Conservation (phyloP, 2,113 vertebrate genomes). For the Lathamus discolor region DNA sequence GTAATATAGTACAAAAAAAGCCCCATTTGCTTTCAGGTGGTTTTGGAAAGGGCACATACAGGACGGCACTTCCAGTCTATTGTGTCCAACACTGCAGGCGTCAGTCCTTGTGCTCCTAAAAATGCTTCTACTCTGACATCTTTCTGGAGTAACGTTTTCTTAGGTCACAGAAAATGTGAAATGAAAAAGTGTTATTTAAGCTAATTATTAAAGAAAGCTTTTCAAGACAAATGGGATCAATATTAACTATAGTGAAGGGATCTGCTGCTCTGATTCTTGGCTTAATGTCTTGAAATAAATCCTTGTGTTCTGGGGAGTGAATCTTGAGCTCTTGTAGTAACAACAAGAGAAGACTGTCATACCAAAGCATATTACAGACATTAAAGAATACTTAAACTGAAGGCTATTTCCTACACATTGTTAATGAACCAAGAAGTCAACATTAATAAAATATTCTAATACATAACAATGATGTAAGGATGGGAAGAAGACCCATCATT, state of each 20-base stretch:
- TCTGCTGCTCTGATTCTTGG: background rate
- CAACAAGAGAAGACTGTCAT: background rate
- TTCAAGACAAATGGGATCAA: background rate
- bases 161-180: background rate
- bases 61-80: accelerated
- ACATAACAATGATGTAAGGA: background rate
- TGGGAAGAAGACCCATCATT: background rate
- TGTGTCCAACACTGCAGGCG: background rate
- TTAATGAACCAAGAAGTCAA: background rate
- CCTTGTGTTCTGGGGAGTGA: background rate
- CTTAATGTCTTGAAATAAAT: background rate
- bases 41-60: background rate
- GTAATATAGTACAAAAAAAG: background rate
- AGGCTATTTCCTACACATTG: background rate
- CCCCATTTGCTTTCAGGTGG: background rate
- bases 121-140: background rate
- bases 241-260: background rate
- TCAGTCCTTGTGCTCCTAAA: background rate
- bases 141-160: background rate
- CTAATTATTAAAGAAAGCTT: background rate
- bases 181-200: background rate
- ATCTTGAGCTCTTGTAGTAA: background rate
- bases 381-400: constrained; percentile 17
- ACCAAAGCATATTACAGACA: background rate
- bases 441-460: background rate